phyloP scores from a whole-genome alignment of 2,113 vertebrate species.

The Cairina moschata region DNA sequence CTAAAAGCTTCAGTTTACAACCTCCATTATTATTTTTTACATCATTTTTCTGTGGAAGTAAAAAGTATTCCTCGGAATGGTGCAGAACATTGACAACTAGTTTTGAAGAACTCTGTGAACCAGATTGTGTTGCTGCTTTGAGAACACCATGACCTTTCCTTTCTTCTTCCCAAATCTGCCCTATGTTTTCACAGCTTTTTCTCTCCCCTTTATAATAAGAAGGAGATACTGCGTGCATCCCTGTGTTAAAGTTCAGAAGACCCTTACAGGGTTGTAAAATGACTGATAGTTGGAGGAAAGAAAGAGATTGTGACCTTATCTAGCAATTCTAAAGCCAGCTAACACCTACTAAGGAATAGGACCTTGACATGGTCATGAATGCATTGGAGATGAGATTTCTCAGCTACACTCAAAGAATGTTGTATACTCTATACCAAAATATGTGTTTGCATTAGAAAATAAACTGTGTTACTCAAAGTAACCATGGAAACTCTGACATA shows the following conservation, averaged over 20 bases:
- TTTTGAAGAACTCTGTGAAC: not conserved
- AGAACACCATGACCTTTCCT: not conserved
- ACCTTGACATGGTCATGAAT: not conserved
- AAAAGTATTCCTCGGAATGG: not conserved
- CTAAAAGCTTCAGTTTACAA: not conserved
- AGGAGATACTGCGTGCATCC: not conserved
- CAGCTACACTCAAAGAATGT: not conserved
- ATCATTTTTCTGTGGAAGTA: not conserved
- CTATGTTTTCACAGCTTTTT: not conserved
- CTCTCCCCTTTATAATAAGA: not conserved
- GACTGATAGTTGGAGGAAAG: not conserved
- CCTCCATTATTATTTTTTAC: not conserved
- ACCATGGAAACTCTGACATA: slow-evolving; percentile 12
- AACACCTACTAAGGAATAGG: not conserved
- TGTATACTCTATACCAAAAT: not conserved
- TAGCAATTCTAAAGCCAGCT: not conserved
- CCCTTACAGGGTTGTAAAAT: not conserved
- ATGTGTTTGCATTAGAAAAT: not conserved
- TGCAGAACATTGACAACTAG: not conserved
- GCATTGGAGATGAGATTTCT: not conserved
- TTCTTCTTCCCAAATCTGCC: not conserved
- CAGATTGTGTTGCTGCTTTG: not conserved
- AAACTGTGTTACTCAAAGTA: not conserved
- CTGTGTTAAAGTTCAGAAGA: not conserved
- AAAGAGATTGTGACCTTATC: not conserved